Evolutionary conservation across 2,888 invertebrate genomes (phyloP), one percentile per base, ranked within the genome.

Genomic region (Drosophila niveifrons): DNA sequence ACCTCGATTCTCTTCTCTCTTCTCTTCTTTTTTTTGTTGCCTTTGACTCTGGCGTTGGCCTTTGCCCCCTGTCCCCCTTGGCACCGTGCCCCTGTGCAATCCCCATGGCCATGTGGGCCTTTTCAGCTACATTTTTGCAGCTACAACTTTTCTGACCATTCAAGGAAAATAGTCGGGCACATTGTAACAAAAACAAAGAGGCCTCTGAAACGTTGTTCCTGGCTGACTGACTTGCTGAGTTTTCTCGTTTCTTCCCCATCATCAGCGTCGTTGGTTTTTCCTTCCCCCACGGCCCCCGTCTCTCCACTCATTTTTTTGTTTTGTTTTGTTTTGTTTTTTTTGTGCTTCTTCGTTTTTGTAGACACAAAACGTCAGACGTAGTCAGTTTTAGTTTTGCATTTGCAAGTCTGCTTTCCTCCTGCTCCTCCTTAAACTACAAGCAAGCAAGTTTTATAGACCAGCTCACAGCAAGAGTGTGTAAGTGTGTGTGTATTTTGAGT

Each of bases 111-210:
- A 62, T 79, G 76, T 79, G 64, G 70, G 80, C 63, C 59, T 63
- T 79, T 75, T 68, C 47, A 63, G 62, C 80, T 47, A 64, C 41
- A 59, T 53, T 80, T 71, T 55, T 71, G 66, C 64, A 52, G 39
- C 78, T 66, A 69, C 58, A 84, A 84, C 89, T 84, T 82, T 87
- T 75, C 70, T 87, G 82, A 78, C 85, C 88, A 87, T 87, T 87
- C 78, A 74, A 78, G 67, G 69, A 74, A 87, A 87, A 87, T 72
- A 65, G 77, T 72, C 84, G 58, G 58, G 84, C 65, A 83, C 78
- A 76, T 80, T 87, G 73, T 73, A 67, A 53, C 78, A 73, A 86
- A 82, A 89, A 87, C 80, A 75, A 79, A 66, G 62, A 67, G 61
- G 80, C 65, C 64, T 58, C 71, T 43, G 56, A 57, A 65, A 23